These are phyloP conservation scores for Poecilia wingei DNA, from an alignment of 2,797 vertebrate genomes.

Conservation along the genomic window DNA sequence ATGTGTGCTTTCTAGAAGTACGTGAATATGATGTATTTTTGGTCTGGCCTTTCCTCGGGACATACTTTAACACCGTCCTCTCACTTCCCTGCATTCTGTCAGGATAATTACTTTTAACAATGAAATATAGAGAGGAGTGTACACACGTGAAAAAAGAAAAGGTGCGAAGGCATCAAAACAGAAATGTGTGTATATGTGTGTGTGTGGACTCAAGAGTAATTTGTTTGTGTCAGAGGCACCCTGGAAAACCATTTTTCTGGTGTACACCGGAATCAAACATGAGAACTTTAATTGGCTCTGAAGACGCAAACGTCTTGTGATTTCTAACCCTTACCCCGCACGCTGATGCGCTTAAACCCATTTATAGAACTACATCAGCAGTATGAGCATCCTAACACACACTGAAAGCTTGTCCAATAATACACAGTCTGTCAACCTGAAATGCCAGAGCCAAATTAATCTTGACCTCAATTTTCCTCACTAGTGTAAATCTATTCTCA, in stretches of 20 bases:
- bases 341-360: slow-evolving; percentile 15
- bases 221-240: slow-evolving; percentile 36
- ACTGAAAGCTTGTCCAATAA: slow-evolving; percentile 41
- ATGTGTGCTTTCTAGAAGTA: background rate
- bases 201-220: slow-evolving; percentile 24
- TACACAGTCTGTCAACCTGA: slow-evolving; percentile 57
- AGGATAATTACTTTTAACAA: slow-evolving; percentile 54
- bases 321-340: slow-evolving; percentile 10
- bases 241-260: slow-evolving; percentile 32
- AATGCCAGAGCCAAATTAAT: slow-evolving; percentile 59
- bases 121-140: slow-evolving; percentile 2
- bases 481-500: slow-evolving; percentile 58
- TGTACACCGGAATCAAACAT: slow-evolving; percentile 35
- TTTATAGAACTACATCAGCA: slow-evolving; percentile 21
- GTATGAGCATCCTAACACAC: slow-evolving; percentile 23
- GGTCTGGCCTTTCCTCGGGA: slow-evolving; percentile 5
- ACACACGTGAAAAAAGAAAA: slow-evolving; percentile 17
- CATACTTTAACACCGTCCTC: slow-evolving; percentile 23
- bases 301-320: slow-evolving; percentile 18
- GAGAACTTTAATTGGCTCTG: slow-evolving; percentile 41
- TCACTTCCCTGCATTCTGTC: slow-evolving; percentile 45
- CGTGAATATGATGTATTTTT: slow-evolving; percentile 9
- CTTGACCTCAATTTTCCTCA: slow-evolving; percentile 63
- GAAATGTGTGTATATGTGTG: slow-evolving; percentile 15
- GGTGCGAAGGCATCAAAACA: slow-evolving; percentile 21